A percentile compares a stretch with the other conserved stretches of the same genome.
These are phyloP conservation scores for Periophthalmodon schlosseri DNA, from an alignment of 2,113 vertebrate genomes.

Conservation along the genomic window DNA sequence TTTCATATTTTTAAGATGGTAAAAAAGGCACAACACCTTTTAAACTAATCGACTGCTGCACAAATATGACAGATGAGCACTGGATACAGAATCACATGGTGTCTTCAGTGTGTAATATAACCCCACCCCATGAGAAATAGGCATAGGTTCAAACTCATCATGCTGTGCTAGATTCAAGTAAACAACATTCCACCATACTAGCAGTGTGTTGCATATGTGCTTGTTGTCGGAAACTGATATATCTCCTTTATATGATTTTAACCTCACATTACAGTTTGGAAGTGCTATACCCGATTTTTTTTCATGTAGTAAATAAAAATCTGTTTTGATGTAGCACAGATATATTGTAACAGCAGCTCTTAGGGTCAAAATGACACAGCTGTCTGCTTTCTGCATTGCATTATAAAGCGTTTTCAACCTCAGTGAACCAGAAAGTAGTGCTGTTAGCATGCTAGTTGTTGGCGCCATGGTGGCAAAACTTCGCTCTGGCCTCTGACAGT, in stretches of 20 bases:
- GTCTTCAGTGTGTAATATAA: conserved; percentile 62
- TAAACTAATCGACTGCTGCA: conserved; percentile 47
- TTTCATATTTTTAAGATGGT: too few relatives aligned
- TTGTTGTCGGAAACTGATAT: background rate
- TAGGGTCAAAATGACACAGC: too few relatives aligned
- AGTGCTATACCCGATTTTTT: too few relatives aligned
- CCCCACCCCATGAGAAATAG: conserved; percentile 36
- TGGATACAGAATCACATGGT: conserved; percentile 77
- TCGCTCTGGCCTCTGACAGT: too few relatives aligned
- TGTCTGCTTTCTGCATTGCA: too few relatives aligned
- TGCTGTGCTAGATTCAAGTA: conserved; percentile 34
- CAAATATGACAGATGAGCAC: conserved; percentile 60
- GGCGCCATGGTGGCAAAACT: too few relatives aligned
- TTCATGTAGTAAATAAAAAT: too few relatives aligned
- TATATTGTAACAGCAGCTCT: background rate
- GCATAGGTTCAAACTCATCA: conserved; percentile 21
- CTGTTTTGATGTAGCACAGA: too few relatives aligned
- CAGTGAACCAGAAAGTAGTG: too few relatives aligned
- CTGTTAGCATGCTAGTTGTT: too few relatives aligned
- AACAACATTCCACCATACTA: conserved; percentile 50
- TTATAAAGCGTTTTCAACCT: too few relatives aligned
- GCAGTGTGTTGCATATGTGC: background rate
- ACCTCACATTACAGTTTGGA: background rate
- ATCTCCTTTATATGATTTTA: background rate
- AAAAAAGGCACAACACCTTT: too few relatives aligned